Evolutionary conservation across 2,113 vertebrate species (phyloP), one percentile per base, ranked within the genome.

Genomic region (Gobius niger): DNA sequence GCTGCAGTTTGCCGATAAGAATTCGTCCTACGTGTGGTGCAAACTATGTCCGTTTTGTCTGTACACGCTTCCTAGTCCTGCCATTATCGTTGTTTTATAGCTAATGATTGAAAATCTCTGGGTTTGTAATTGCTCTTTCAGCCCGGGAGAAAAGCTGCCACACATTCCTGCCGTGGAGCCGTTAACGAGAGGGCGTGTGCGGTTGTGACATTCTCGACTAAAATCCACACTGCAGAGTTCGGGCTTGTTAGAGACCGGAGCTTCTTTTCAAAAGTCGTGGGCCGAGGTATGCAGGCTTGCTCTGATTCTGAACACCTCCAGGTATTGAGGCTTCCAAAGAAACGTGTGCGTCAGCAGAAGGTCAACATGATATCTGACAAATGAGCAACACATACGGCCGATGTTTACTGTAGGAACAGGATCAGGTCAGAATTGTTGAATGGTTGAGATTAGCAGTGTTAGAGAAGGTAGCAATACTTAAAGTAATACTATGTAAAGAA

Each of bases 161-260:
- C 14, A 47, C 74, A 73, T 83, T 84, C 75, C 78, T 76, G 49
- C 24, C 24, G 73, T 80, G 79, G 72, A 65, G 64, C 69, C 69
- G 60, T 44, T 69, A 71, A 80, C 59, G 41, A 77, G 65, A 61
- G 65, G 75, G 61, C 24, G 24, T 76, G 56, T 56, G 51, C n/a
- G 50, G 1, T 11, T 10, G 16, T 34, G 52, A 65, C 9, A 49
- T 56, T 71, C 19, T 69, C 67, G 50, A 24, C 24, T 77, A 68
- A 13, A 57, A 51, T 70, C 60, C 47, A 18, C 19, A 65, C 59
- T 46, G 44, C 34, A 76, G 51, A 53, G 61, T 78, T 72, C 65
- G 16, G 67, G 69, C 75, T 63, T 78, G 73, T 63, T 61, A 44
- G 40, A 51, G 9, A 67, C 44, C 68, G 47, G 7, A 44, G 6